Base-by-base conservation (phyloP, 2,888 invertebrate species). In the Cerceris rybyensis region DNA sequence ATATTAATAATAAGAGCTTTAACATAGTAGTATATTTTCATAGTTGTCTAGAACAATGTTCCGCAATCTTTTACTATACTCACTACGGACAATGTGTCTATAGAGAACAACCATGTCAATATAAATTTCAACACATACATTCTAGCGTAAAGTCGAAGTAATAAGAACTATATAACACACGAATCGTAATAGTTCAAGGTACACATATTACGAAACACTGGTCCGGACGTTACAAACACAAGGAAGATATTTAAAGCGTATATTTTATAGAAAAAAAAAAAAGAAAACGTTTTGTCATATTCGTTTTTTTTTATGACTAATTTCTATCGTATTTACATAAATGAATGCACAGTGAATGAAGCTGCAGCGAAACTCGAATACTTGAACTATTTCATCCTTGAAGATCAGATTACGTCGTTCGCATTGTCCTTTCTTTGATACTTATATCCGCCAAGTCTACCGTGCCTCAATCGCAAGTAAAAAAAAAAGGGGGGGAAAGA, bases 191-290 rank as follows among this genome's bases (percentile, higher is more conserved):
- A 75, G n/a, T 50, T 67, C 57, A 13, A 13, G 9, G 46, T 60
- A 46, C 64, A 61, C 17, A 70, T 14, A 75, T 75, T 52, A 42
- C 70, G 70, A 52, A 73, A 76, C 78, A 71, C 78, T 88, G 86
- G 78, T 82, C 86, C 88, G 87, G 14, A 74, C 77, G 79, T 87
- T 86, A 87, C 83, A 89, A 88, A 89, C 88, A 87, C 83, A 85
- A 85, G 78, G 72, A 86, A 81, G 77, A 73, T 82, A 84, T 86
- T 28, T 85, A 84, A 85, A 86, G 83, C 84, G 78, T 81, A 76
- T 82, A 83, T 75, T 81, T 86, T 81, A 85, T 65, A 75, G 80
- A 78, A 84, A 84, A 81, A 65, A 28, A 78, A 84, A 84, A 81
- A 65, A 28, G 28, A 28, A 85, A 84, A 79, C 78, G 70, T 76